Conservation (phyloP, 2,113 vertebrate genomes). For the Sialia sialis region DNA sequence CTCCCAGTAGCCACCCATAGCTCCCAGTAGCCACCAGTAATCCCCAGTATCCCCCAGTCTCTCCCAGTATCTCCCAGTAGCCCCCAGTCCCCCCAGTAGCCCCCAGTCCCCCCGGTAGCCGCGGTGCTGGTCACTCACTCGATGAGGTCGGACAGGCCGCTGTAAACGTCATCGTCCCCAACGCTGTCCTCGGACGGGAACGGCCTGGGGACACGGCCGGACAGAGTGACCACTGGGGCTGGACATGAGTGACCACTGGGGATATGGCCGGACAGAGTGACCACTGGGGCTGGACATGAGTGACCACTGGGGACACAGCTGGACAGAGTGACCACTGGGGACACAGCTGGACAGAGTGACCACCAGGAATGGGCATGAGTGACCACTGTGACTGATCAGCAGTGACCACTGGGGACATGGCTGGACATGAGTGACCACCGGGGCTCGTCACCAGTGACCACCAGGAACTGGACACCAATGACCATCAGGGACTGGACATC, state of each 20-base stretch:
- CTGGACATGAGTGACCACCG: rapidly evolving
- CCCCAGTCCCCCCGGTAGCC: background rate
- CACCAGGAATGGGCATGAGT: too few relatives aligned
- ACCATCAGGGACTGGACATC: background rate
- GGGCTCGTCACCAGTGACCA: background rate
- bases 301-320: too few relatives aligned
- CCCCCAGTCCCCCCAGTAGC: background rate
- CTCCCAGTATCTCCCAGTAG: too few relatives aligned
- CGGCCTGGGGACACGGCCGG: constrained; percentile 65
- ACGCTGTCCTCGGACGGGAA: constrained; percentile 82
- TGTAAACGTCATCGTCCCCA: constrained; percentile 89
- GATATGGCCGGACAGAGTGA: too few relatives aligned
- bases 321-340: too few relatives aligned
- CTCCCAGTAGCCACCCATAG: too few relatives aligned
- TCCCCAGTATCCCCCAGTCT: too few relatives aligned
- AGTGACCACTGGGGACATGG: too few relatives aligned
- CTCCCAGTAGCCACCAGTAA: too few relatives aligned
- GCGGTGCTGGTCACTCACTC: constrained; percentile 87
- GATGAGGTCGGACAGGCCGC: constrained; percentile 88
- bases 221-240: background rate
- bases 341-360: too few relatives aligned
- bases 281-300: too few relatives aligned
- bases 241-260: background rate
- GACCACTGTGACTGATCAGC: too few relatives aligned
- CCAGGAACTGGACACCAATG: background rate